Conservation (phyloP, 1,140 invertebrate genomes). For the Hycleus cichorii region DNA sequence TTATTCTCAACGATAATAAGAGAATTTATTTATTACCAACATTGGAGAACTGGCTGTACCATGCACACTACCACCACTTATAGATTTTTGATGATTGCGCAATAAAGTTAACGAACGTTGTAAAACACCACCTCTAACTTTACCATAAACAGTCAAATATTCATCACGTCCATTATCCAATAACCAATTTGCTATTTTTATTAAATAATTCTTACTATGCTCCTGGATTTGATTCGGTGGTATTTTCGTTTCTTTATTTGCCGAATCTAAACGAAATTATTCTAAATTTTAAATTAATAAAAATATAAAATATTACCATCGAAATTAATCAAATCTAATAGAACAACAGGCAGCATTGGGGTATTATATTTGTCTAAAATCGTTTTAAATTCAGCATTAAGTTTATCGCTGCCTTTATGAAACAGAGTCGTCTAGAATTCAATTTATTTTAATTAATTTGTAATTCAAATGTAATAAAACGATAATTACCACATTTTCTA, state of each 20-base stretch:
- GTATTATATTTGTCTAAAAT: conserved; percentile 78
- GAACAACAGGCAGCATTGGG: conserved; percentile 72
- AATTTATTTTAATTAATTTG: background rate
- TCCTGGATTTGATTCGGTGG: conserved; percentile 40
- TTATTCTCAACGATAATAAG: too few relatives aligned
- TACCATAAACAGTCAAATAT: conserved; percentile 73
- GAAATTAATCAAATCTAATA: conserved; percentile 80
- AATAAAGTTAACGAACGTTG: conserved; percentile 66
- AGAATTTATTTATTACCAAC: conserved; percentile 28
- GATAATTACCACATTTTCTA: conserved; percentile 77
- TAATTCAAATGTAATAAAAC: conserved; percentile 18
- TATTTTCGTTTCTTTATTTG: conserved; percentile 20
- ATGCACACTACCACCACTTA: conserved; percentile 57
- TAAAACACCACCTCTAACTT: conserved; percentile 68
- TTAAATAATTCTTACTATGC: conserved; percentile 60
- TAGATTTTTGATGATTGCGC: conserved; percentile 73
- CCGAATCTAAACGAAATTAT: background rate
- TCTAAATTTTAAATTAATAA: background rate
- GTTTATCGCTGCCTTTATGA: conserved; percentile 62
- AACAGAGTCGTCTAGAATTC: conserved; percentile 59
- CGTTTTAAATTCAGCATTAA: conserved; percentile 84
- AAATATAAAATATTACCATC: conserved; percentile 54
- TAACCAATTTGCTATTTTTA: conserved; percentile 76
- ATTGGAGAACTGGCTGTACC: conserved; percentile 37
- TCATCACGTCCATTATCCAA: conserved; percentile 71